These are phyloP conservation scores for Synanthedon tipuliformis DNA, from an alignment of 2,888 invertebrate species.

Conservation along the genomic window DNA sequence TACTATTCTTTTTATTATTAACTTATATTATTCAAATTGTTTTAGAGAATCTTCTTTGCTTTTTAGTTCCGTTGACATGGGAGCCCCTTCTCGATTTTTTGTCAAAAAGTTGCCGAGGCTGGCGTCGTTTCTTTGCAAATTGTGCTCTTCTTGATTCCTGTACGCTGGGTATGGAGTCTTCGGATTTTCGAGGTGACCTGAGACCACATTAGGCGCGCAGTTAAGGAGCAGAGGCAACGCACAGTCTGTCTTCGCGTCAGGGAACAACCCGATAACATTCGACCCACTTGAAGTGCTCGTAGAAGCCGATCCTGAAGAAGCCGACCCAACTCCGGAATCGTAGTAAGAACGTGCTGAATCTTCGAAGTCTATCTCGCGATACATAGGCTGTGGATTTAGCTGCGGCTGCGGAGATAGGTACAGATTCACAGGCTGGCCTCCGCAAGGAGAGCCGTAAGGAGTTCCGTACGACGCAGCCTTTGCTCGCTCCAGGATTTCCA, in stretches of 20 bases:
- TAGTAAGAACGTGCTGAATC: constrained; percentile 3
- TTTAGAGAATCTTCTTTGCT: too few relatives aligned
- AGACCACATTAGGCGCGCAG: constrained; percentile 20
- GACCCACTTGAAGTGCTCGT: background rate
- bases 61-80: too few relatives aligned
- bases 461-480: constrained; percentile 9
- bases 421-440: constrained; percentile 9
- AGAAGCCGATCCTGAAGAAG: constrained; percentile 2
- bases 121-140: constrained; percentile 6
- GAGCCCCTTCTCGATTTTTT: background rate
- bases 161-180: constrained; percentile 11
- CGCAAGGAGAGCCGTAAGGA: constrained; percentile 5
- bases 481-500: background rate
- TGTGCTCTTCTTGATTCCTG: constrained; percentile 5
- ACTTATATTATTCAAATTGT: too few relatives aligned
- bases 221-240: constrained; percentile 21
- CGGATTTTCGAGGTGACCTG: constrained; percentile 14
- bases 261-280: constrained; percentile 17
- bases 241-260: constrained; percentile 16
- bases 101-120: constrained; percentile 4
- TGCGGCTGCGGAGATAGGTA: constrained; percentile 9
- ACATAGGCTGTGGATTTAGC: constrained; percentile 5
- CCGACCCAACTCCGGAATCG: background rate
- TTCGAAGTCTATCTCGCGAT: constrained; percentile 9
- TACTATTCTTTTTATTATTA: too few relatives aligned